phyloP scores from a whole-genome alignment of 2,888 invertebrate species.

The Cactoblastis cactorum region DNA sequence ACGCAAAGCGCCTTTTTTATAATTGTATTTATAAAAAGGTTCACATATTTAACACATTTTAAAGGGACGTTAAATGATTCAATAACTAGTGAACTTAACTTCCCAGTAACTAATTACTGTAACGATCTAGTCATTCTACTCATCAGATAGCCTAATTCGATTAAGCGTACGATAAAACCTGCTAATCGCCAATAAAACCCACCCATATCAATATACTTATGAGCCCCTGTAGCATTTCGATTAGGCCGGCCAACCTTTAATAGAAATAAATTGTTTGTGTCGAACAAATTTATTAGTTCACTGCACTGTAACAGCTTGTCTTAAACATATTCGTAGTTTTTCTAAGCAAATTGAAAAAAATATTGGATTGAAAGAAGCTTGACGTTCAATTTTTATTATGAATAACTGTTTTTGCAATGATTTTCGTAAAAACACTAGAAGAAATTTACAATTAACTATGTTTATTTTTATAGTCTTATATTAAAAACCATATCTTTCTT shows the following conservation, averaged over 20 bases:
- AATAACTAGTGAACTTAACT: neutral
- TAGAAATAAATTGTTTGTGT: slow-evolving; percentile 13
- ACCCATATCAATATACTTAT: slow-evolving; percentile 12
- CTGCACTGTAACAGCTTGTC: neutral
- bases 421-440: no score
- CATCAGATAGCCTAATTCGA: slow-evolving; percentile 12
- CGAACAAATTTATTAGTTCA: slow-evolving; percentile 7
- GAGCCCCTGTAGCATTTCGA: slow-evolving; percentile 5
- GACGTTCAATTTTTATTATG: no score
- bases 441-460: no score
- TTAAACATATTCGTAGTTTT: neutral
- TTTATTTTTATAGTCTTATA: no score
- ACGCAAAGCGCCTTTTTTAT: no score
- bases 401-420: no score
- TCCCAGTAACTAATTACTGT: neutral
- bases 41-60: no score
- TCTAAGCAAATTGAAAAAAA: no score
- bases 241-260: slow-evolving; percentile 3
- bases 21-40: no score
- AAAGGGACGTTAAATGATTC: no score
- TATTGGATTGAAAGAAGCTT: no score
- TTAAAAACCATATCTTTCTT: no score
- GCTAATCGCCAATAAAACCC: slow-evolving; percentile 15
- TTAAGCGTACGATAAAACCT: slow-evolving; percentile 22
- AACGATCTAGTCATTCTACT: neutral